A percentile compares a stretch with the other conserved stretches of the same genome.
These are phyloP conservation scores for Cheilosia soror DNA, from an alignment of 2,888 invertebrate genomes.

Conservation along the genomic window DNA sequence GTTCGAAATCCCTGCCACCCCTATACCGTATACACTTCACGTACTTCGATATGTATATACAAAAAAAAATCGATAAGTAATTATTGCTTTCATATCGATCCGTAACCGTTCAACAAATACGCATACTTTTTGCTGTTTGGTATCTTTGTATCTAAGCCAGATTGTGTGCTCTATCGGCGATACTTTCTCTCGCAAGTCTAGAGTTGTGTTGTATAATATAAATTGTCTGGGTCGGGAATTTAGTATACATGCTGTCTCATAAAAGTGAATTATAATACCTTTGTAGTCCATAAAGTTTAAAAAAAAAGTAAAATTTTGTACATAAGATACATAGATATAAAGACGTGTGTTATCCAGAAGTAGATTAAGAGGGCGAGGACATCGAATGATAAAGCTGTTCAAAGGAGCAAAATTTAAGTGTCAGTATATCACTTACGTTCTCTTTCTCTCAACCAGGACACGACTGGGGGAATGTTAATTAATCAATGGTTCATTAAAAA, in stretches of 20 bases:
- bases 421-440: constrained; percentile 27
- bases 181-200: too few relatives aligned
- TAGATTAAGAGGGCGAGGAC: too few relatives aligned
- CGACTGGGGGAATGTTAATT: constrained; percentile 52
- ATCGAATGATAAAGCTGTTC: neutral
- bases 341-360: neutral
- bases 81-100: constrained; percentile 70
- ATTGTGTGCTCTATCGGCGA: constrained; percentile 12
- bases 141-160: constrained; percentile 21
- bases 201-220: neutral
- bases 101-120: constrained; percentile 2
- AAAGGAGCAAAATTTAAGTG: neutral
- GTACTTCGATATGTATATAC: neutral
- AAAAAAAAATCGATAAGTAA: constrained; percentile 58
- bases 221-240: constrained; percentile 53
- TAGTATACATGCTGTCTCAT: constrained; percentile 39
- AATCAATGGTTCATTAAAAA: constrained; percentile 65
- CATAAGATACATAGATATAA: neutral
- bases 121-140: constrained; percentile 7
- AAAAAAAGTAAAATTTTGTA: neutral
- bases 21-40: neutral
- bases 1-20: neutral
- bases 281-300: constrained; percentile 30
- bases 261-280: constrained; percentile 60
- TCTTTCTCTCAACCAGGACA: constrained; percentile 14